Evolutionary conservation across 2,888 invertebrate species (phyloP).

Genomic region (Drosophila mercatorum): DNA sequence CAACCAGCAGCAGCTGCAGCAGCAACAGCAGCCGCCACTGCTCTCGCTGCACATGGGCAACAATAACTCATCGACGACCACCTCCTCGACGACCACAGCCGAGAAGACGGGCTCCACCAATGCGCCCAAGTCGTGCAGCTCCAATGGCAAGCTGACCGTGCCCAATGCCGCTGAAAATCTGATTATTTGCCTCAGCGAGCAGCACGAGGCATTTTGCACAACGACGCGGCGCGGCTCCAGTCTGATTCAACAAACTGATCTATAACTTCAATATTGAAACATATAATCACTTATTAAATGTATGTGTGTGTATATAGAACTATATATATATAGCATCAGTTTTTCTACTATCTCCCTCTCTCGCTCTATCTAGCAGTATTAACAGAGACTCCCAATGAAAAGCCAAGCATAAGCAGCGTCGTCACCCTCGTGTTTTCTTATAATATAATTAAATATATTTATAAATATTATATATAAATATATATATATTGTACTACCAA

Average conservation of each 20-base stretch:
- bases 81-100: slow-evolving; percentile 70
- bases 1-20: slow-evolving; percentile 27
- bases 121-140: slow-evolving; percentile 61
- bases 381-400: slow-evolving; percentile 3
- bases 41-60: slow-evolving; percentile 61
- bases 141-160: slow-evolving; percentile 54
- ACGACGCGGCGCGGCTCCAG: slow-evolving; percentile 54
- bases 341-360: slow-evolving; percentile 20
- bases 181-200: slow-evolving; percentile 62
- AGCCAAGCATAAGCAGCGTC: neutral
- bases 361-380: slow-evolving; percentile 34
- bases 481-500: too few species aligned
- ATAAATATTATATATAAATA: neutral
- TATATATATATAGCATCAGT: neutral
- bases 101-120: slow-evolving; percentile 67
- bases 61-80: slow-evolving; percentile 76
- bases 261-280: slow-evolving; percentile 35
- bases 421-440: slow-evolving; percentile 11
- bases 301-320: neutral
- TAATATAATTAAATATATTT: neutral
- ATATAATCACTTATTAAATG: neutral
- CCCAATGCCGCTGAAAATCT: slow-evolving; percentile 52
- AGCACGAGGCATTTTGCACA: slow-evolving; percentile 62
- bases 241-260: slow-evolving; percentile 65
- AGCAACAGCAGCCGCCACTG: slow-evolving; percentile 30